These are phyloP conservation scores for Drosophila mauritiana DNA, from an alignment of 1,140 invertebrate genomes.

Conservation along the genomic window DNA sequence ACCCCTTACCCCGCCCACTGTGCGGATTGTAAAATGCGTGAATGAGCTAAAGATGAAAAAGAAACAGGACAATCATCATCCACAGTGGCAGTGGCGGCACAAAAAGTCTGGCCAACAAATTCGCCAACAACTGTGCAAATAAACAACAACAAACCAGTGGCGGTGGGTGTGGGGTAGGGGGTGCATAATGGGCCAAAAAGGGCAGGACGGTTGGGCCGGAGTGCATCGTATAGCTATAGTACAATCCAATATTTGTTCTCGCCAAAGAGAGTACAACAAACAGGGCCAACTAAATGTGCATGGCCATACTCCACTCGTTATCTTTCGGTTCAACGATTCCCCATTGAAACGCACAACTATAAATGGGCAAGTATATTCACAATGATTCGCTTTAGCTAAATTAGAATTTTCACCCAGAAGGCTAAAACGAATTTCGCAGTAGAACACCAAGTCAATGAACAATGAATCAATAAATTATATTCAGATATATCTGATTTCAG, in stretches of 20 bases:
- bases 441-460: background rate
- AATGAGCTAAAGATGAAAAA: conserved; percentile 33
- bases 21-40: conserved; percentile 40
- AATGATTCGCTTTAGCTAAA: conserved; percentile 41
- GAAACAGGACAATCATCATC: conserved; percentile 18
- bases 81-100: conserved; percentile 28
- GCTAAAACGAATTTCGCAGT: conserved; percentile 6
- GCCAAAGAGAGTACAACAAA: conserved; percentile 64
- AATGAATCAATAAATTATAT: too few species aligned
- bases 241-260: conserved; percentile 66
- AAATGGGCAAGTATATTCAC: conserved; percentile 32
- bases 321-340: background rate
- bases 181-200: conserved; percentile 10
- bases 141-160: conserved; percentile 44
- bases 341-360: background rate
- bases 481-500: background rate
- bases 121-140: conserved; percentile 77
- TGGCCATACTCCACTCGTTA: conserved; percentile 2
- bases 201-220: background rate
- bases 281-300: conserved; percentile 41
- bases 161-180: background rate
- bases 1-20: background rate
- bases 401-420: conserved; percentile 30
- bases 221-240: conserved; percentile 20
- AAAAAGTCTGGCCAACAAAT: conserved; percentile 61